These are phyloP conservation scores for Indri indri DNA, from an alignment of 2,113 vertebrate genomes.

Conservation along the genomic window DNA sequence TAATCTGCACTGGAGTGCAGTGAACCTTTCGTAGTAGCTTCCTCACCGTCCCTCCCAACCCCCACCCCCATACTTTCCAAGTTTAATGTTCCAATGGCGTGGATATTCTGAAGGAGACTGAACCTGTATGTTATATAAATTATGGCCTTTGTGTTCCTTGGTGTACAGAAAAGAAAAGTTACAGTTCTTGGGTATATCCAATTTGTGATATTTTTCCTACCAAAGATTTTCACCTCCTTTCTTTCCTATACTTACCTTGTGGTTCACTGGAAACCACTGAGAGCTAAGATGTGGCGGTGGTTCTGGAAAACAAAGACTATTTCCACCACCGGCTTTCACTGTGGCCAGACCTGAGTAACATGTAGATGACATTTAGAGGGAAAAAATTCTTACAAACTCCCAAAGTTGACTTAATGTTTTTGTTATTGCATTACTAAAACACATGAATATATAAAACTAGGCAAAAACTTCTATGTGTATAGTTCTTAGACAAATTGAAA, in stretches of 20 bases:
- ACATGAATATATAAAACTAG: not conserved
- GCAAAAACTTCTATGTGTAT: not conserved
- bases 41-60: not conserved
- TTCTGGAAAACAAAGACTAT: not conserved
- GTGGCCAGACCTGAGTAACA: not conserved
- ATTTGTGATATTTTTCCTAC: not conserved
- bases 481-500: slow-evolving; percentile 48
- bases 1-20: not conserved
- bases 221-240: not conserved
- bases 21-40: slow-evolving; percentile 22
- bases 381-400: not conserved
- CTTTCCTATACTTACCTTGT: not conserved
- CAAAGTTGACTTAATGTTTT: not conserved
- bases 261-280: not conserved
- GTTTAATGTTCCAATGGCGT: not conserved
- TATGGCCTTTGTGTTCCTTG: not conserved
- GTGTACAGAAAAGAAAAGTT: not conserved
- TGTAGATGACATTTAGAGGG: not conserved
- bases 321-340: not conserved
- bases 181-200: not conserved
- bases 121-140: not conserved
- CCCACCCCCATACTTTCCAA: not conserved
- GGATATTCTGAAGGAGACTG: not conserved
- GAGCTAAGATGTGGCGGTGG: not conserved
- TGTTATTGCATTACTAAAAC: not conserved